Conservation (phyloP, 2,888 invertebrate genomes). For the Apomyelois bistriatella region DNA sequence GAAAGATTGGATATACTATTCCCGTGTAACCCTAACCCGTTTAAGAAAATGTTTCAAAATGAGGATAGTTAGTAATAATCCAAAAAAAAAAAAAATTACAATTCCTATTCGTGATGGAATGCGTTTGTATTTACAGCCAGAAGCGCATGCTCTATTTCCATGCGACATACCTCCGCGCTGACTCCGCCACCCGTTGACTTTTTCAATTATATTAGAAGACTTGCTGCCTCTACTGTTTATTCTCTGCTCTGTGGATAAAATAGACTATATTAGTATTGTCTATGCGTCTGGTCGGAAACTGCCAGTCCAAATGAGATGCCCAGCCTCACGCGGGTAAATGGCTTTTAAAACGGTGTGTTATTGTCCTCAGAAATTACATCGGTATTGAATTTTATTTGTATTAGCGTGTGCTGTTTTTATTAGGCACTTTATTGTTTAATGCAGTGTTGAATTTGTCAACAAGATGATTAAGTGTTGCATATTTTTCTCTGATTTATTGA, state of each 20-base stretch:
- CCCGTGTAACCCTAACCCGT: no score
- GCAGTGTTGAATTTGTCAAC: no score
- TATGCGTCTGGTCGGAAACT: conserved; percentile 13
- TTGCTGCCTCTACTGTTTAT: conserved; percentile 75
- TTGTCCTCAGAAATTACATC: conserved; percentile 4
- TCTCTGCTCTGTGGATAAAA: conserved; percentile 76
- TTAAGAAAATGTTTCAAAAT: not conserved
- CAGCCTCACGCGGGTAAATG: conserved; percentile 21
- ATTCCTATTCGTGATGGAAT: not conserved
- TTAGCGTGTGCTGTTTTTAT: not conserved
- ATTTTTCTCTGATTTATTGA: no score
- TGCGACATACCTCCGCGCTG: conserved; percentile 73
- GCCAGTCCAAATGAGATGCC: conserved; percentile 17
- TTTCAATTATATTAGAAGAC: conserved; percentile 58
- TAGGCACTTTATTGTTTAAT: not conserved
- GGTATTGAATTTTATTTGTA: not conserved
- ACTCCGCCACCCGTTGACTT: conserved; percentile 74
- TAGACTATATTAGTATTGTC: conserved; percentile 29
- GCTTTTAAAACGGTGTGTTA: conserved; percentile 18
- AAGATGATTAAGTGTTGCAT: no score
- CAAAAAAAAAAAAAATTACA: no score
- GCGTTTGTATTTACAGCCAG: conserved; percentile 30
- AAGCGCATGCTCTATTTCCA: conserved; percentile 44
- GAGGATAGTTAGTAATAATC: not conserved
- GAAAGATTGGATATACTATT: no score